Evolutionary conservation across 2,888 invertebrate species (phyloP), one percentile per base, ranked within the genome.

Genomic region (Osmoderma eremita): DNA sequence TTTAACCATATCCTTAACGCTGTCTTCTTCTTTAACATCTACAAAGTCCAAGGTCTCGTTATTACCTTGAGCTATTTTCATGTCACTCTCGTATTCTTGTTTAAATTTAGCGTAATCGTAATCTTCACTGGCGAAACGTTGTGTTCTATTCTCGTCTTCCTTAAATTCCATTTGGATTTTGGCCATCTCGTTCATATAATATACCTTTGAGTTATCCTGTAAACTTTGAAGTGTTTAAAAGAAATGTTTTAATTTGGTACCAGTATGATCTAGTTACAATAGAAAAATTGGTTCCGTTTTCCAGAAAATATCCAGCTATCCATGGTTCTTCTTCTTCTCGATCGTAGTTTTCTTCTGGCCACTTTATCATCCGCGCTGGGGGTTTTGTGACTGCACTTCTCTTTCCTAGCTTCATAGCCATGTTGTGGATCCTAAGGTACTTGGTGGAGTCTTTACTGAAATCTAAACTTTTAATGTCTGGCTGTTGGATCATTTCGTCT

Each of bases 11-110:
- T 84, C 82, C 71, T 77, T 75, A 10, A 78, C 39, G 2, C 75
- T 73, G 68, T 83, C 82, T 58, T 84, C 82, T 70, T 83, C 80
- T 66, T 80, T 79, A 2, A 76, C 76, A 12, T 83, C 78, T 0
- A 81, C 83, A 64, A 81, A 81, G 74, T 84, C 83, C 62, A 83
- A 77, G 1, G 81, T 82, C 38, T 81, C 73, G 42, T 82, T 83
- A 4, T 75, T 77, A 30, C 73, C 75, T 51, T 77, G 76, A 51
- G 71, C 71, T 30, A 77, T 72, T 48, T 78, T 72, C 4, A 84
- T 72, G 65, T 83, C 79, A n/a, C 78, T 78, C 36, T 83, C 76
- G 70, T 87, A 88, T 72, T 86, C 85, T 5, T 78, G 75, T 67
- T 83, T 76, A 45, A 86, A 80, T 49, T 75, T 75, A 12, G 82